A percentile compares a stretch with the other conserved stretches of the same genome.
phyloP scores from a whole-genome alignment of 2,113 vertebrate genomes.

The Rafetus swinhoei region DNA sequence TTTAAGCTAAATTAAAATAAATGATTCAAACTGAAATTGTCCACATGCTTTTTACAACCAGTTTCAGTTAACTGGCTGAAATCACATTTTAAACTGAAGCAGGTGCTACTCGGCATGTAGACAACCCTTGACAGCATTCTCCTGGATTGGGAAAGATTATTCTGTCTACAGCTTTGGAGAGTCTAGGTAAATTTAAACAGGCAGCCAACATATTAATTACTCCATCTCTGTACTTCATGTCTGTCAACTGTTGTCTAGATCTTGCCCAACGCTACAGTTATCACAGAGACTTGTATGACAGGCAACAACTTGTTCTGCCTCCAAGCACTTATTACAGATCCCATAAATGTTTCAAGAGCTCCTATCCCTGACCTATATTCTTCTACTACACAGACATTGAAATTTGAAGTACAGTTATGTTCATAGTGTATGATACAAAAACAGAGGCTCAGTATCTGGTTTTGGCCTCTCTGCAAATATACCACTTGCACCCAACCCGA shows the following conservation, averaged over 20 bases:
- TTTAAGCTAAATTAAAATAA: neutral
- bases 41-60: neutral
- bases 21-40: neutral
- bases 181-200: neutral
- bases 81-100: neutral
- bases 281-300: neutral
- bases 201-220: neutral
- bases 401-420: neutral
- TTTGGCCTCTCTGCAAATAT: neutral
- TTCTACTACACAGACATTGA: neutral
- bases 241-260: neutral
- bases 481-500: slow-evolving; percentile 6
- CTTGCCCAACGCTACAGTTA: neutral
- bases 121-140: neutral
- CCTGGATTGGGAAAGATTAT: neutral
- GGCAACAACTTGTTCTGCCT: neutral
- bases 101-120: neutral
- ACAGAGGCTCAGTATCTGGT: neutral
- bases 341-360: neutral
- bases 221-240: neutral
- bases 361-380: neutral
- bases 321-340: neutral
- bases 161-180: neutral
- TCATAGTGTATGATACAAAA: neutral
- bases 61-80: neutral